Base-by-base conservation (phyloP, 2,113 vertebrate species). In the Sterna hirundo region DNA sequence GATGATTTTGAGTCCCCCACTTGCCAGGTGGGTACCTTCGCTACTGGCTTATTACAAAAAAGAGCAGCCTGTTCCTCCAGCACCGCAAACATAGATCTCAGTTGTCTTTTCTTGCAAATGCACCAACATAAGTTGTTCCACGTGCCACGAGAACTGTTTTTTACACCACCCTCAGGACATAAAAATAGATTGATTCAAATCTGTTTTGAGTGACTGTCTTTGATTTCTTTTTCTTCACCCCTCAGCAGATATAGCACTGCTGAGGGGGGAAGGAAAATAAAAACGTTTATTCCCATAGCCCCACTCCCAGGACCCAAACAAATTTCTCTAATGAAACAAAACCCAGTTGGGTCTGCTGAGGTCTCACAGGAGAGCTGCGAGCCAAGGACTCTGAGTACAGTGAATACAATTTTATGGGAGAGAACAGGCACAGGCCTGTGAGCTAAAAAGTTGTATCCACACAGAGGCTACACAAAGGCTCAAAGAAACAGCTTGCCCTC, bases 71-170 rank as follows among this genome's bases (percentile, higher is more conserved):
- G 0, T 30, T 90, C 65, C 69, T 70, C 15, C 72, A 52, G 76
- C 13, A 20, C 20, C 51, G 32, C 0, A 1, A 88, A 18, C 23
- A 29, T 2, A 44, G 21, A 32, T 17, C 14, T 57, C 27, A 0
- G 15, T 10, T 84, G 21, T 22, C 30, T 64, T 64, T 69, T 72
- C 77, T 77, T 57, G 34, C 30, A 92, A 65, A 55, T 13, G 3
- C 14, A 61, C 9, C 3, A 44, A n/a, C 7, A 5, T 5, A 42
- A 60, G 19, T 40, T 51, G 29, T 32, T 27, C 32, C 8, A 38
- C 1, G 1, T 3, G 2, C 27, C 22, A 9, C 6, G 8, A 83
- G 84, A 81, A 0, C 1, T 34, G 17, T 2, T 38, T 60, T 60
- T 69, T 19, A 61, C 18, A 44, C 9, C 42, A 40, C 13, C 13